Percentiles rank a stretch among this genome's conserved stretches.
phyloP scores from a whole-genome alignment of 2,888 invertebrate species.

The Tipula helvola region DNA sequence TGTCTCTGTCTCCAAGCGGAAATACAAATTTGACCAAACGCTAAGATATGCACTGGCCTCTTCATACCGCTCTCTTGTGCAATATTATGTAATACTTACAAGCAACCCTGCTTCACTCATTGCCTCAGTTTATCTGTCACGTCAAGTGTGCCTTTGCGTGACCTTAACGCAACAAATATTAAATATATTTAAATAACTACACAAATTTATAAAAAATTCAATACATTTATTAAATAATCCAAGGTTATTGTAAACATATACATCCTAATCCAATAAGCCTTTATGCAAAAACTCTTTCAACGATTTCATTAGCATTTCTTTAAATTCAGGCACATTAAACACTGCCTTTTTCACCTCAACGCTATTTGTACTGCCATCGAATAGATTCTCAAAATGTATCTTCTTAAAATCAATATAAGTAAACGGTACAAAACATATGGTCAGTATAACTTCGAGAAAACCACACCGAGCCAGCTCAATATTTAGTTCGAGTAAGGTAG shows the following conservation, averaged over 20 bases:
- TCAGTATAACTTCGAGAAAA: conserved; percentile 13
- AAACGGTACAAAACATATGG: conserved; percentile 10
- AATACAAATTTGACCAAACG: too few species aligned
- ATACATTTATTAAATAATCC: not conserved
- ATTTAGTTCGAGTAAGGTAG: conserved; percentile 12
- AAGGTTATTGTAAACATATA: not conserved
- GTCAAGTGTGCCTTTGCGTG: too few species aligned
- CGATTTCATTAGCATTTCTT: conserved; percentile 8
- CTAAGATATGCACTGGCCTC: too few species aligned
- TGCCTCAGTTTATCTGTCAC: too few species aligned
- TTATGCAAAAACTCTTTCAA: conserved; percentile 11
- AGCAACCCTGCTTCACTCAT: too few species aligned
- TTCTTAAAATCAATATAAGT: not conserved
- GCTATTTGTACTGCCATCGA: conserved; percentile 4
- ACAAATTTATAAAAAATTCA: not conserved
- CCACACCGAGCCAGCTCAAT: conserved; percentile 13
- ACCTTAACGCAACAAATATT: too few species aligned
- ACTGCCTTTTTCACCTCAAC: not conserved
- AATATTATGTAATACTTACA: too few species aligned
- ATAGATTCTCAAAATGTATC: not conserved
- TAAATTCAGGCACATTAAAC: conserved; percentile 10
- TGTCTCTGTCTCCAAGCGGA: too few species aligned
- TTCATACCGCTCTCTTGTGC: too few species aligned
- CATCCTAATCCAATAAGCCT: conserved; percentile 13
- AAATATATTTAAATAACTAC: not conserved